phyloP scores from a whole-genome alignment of 2,113 vertebrate genomes.

The Leiothrix lutea region DNA sequence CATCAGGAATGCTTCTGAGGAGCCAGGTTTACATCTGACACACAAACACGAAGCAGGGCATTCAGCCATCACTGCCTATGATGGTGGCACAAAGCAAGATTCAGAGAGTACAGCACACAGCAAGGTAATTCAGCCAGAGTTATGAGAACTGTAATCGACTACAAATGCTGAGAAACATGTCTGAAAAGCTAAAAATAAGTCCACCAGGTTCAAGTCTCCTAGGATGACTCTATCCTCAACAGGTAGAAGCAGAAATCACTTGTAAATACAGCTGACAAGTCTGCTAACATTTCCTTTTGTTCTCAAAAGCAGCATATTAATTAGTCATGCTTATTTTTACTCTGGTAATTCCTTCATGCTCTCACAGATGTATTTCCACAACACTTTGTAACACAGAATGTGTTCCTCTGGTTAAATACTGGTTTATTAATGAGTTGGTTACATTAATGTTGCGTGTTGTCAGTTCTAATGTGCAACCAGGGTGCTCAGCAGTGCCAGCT shows the following conservation, averaged over 20 bases:
- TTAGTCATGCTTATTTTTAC: background rate
- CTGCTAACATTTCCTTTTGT: background rate
- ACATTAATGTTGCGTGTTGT: background rate
- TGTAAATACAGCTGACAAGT: background rate
- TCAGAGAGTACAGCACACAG: background rate
- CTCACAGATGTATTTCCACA: background rate
- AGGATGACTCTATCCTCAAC: background rate
- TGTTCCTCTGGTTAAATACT: background rate
- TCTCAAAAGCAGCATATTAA: background rate
- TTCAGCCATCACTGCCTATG: background rate
- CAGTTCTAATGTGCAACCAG: background rate
- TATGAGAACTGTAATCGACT: background rate
- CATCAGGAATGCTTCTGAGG: background rate
- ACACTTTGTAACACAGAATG: background rate
- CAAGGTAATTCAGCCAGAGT: background rate
- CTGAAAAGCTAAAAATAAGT: background rate
- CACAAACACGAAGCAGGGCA: background rate
- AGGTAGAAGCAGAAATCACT: background rate
- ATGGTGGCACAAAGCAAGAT: background rate
- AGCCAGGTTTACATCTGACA: background rate
- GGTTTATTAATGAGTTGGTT: background rate
- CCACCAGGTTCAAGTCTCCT: background rate
- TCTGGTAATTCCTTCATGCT: background rate
- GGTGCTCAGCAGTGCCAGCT: background rate
- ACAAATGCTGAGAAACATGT: background rate